Evolutionary conservation across 2,797 vertebrate species (phyloP).

Genomic region (Lerista edwardsae): DNA sequence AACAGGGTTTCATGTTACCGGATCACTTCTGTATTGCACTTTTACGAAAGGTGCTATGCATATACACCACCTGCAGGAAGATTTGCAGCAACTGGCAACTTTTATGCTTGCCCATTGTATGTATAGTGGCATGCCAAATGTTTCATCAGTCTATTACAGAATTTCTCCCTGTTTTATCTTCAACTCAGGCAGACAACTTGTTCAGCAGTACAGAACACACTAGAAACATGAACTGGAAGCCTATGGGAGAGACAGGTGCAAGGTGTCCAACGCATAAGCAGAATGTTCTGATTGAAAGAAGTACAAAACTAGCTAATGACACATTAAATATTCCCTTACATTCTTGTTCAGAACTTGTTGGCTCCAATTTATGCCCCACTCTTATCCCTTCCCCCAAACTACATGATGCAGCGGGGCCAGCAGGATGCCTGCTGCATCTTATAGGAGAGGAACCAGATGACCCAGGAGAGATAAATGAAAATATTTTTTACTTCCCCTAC

Average conservation of each 20-base stretch:
- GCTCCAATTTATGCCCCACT: background rate
- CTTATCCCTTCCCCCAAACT: too few species aligned
- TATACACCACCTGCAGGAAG: background rate
- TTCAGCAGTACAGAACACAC: background rate
- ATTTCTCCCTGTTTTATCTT: too few species aligned
- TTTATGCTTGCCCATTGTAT: background rate
- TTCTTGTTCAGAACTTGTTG: constrained; percentile 37
- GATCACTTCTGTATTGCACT: background rate
- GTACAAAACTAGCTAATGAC: background rate
- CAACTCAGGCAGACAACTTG: background rate
- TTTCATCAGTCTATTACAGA: too few species aligned
- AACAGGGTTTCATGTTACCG: background rate
- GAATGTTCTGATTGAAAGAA: background rate
- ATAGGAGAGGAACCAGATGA: too few species aligned
- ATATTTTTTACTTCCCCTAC: too few species aligned
- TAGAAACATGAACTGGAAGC: background rate
- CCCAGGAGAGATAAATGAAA: too few species aligned
- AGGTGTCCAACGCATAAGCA: background rate
- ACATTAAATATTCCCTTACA: background rate
- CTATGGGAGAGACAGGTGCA: background rate
- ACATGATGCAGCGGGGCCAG: too few species aligned
- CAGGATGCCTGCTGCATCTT: too few species aligned
- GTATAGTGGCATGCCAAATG: too few species aligned
- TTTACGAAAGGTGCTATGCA: background rate
- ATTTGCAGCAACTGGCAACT: background rate